Percentiles rank a stretch among this genome's conserved stretches.
Conservation (phyloP, 2,797 vertebrate genomes). For the Sus cebifrons region DNA sequence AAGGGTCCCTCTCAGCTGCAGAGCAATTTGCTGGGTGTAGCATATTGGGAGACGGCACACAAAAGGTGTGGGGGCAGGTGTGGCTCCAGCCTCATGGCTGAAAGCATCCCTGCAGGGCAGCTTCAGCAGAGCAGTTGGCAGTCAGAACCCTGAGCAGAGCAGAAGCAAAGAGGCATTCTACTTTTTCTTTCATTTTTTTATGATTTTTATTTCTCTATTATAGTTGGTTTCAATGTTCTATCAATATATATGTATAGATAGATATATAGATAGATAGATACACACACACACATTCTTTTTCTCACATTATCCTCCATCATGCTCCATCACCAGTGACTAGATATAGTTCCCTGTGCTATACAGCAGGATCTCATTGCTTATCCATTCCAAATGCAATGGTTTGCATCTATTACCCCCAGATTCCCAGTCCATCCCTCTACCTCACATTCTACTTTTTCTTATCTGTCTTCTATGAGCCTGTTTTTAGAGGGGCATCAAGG, state of each 20-base stretch:
- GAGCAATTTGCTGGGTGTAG: neutral
- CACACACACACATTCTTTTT: no score
- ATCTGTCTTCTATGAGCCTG: slow-evolving; percentile 45
- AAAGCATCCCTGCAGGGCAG: neutral
- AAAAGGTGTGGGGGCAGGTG: neutral
- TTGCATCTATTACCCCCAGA: no score
- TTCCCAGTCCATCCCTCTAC: no score
- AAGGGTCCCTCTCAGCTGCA: neutral
- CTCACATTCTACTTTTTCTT: slow-evolving; percentile 64
- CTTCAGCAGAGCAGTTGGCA: slow-evolving; percentile 66
- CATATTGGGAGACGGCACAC: neutral
- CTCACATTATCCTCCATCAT: no score
- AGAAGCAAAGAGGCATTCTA: slow-evolving; percentile 61
- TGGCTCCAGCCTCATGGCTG: neutral
- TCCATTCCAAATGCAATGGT: no score
- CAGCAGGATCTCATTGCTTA: no score
- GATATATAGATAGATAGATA: no score
- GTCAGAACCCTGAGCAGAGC: slow-evolving; percentile 66
- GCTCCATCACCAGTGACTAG: no score
- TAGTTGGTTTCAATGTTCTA: no score
- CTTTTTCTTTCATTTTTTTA: slow-evolving; percentile 44
- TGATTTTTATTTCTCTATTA: no score
- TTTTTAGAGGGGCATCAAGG: neutral
- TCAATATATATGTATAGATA: no score
- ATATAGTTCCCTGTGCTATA: no score